Conservation (phyloP, 2,113 vertebrate species). For the Lepus americanus region DNA sequence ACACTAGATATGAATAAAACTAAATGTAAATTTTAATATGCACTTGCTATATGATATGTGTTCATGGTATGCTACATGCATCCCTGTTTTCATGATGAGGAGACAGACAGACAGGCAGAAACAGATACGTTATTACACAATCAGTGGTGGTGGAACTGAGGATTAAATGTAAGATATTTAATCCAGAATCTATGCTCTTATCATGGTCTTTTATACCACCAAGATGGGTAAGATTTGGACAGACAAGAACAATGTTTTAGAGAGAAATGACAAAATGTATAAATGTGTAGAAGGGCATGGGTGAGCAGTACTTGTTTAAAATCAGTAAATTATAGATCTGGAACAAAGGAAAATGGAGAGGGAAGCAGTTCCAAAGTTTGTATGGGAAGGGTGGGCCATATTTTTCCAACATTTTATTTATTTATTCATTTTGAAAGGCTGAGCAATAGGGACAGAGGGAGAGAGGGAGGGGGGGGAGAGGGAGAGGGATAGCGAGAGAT, state of each 20-base stretch:
- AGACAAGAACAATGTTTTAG: not conserved
- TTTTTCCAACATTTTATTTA: no score
- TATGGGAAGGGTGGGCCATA: not conserved
- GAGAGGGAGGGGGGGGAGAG: no score
- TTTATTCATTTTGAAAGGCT: no score
- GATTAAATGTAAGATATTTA: not conserved
- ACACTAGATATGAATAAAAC: not conserved
- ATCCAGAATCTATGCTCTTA: not conserved
- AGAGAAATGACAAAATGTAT: not conserved
- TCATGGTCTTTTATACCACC: not conserved
- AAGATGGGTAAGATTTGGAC: not conserved
- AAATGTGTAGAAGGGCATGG: not conserved
- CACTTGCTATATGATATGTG: not conserved
- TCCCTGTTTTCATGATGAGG: not conserved
- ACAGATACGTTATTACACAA: not conserved
- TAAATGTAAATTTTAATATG: not conserved
- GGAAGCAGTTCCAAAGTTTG: not conserved
- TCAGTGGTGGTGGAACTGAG: not conserved
- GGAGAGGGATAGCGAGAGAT: no score
- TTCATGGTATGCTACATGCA: not conserved
- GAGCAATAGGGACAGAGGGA: no score
- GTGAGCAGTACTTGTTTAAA: not conserved
- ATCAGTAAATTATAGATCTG: no score
- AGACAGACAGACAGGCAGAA: not conserved
- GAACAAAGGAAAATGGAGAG: not conserved